These are phyloP conservation scores for Oryzias celebensis DNA, from an alignment of 2,113 vertebrate genomes.

Conservation along the genomic window DNA sequence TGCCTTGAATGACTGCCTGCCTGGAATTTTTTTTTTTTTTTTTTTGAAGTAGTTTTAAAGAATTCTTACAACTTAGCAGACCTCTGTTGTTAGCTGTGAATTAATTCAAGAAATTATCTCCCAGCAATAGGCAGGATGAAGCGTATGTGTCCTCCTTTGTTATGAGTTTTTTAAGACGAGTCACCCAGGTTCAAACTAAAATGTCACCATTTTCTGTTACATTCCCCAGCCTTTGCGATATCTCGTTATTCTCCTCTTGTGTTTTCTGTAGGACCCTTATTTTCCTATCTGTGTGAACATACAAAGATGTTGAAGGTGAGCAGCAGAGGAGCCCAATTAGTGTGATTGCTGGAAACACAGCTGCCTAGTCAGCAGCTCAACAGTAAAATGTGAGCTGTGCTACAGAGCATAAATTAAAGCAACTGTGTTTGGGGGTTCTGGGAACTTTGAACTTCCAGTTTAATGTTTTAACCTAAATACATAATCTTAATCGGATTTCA, in stretches of 20 bases:
- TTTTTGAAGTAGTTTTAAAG: slow-evolving; percentile 71
- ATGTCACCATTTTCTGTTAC: slow-evolving; percentile 81
- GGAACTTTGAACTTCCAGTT: slow-evolving; percentile 24
- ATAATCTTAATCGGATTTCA: neutral
- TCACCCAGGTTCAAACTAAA: slow-evolving; percentile 78
- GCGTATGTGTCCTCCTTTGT: slow-evolving; percentile 63
- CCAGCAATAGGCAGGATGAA: slow-evolving; percentile 67
- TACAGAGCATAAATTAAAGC: slow-evolving; percentile 58
- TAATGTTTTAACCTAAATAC: slow-evolving; percentile 22
- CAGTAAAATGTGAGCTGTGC: slow-evolving; percentile 57
- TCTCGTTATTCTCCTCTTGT: slow-evolving; percentile 80
- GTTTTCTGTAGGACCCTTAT: slow-evolving; percentile 78
- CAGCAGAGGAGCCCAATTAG: slow-evolving; percentile 79
- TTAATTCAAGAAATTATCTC: slow-evolving; percentile 75
- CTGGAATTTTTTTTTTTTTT: slow-evolving; percentile 51
- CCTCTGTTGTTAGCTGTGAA: slow-evolving; percentile 55
- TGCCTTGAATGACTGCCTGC: slow-evolving; percentile 73
- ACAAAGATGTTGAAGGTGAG: slow-evolving; percentile 77
- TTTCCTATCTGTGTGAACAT: slow-evolving; percentile 80
- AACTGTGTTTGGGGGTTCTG: slow-evolving; percentile 36
- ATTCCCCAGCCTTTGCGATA: slow-evolving; percentile 73
- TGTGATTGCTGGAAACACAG: slow-evolving; percentile 72
- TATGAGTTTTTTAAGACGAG: slow-evolving; percentile 72
- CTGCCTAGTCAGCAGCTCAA: slow-evolving; percentile 75
- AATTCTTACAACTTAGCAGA: slow-evolving; percentile 57